Evolutionary conservation across 2,888 invertebrate species (phyloP), one percentile per base, ranked within the genome.

Genomic region (Heterodera filipjevi): DNA sequence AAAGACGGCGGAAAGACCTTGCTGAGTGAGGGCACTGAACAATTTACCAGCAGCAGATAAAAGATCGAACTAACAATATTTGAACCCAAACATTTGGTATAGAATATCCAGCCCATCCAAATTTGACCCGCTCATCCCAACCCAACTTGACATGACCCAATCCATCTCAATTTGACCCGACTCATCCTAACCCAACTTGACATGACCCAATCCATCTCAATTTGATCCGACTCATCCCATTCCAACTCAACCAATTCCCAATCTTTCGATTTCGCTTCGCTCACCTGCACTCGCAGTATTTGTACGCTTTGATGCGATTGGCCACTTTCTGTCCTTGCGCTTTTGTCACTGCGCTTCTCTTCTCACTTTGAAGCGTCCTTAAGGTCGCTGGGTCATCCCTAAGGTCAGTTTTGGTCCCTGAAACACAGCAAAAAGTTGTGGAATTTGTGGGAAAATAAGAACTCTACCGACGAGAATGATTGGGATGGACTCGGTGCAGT

Each of bases 241-340:
- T 6, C 59, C 27, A 53, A 53, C 27, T 27, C 27, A 6, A 49
- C 19, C 3, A 49, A 16, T 19, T 16, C 16, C 49, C 2, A 49
- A 19, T 49, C 16, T 49, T 8, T 5, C 39, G 8, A 2, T 39
- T 39, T 39, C 39, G 39, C 39, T 59, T 27, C 59, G 59, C 27
- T 59, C 59, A 73, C 73, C 75, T 75, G 91, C 99, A 99, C 92
- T 99, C 99, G 94, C 99, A 95, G 90, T 99, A 99, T 92, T 96
- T 96, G 79, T 96, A 95, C 85, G 98, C 98, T 90, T 97, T 93
- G 90, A 99, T 95, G 93, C 97, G 5, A 95, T 95, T 91, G 96
- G 96, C 90, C 95, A 93, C 91, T 97, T 98, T 97, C 90, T 96
- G 95, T 80, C 97, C 98, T 91, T 98, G 97, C 91, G 97, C 96